These are phyloP conservation scores for Phenganax marumi DNA, from an alignment of 92 coral and sea anemone genomes.

Conservation along the genomic window DNA sequence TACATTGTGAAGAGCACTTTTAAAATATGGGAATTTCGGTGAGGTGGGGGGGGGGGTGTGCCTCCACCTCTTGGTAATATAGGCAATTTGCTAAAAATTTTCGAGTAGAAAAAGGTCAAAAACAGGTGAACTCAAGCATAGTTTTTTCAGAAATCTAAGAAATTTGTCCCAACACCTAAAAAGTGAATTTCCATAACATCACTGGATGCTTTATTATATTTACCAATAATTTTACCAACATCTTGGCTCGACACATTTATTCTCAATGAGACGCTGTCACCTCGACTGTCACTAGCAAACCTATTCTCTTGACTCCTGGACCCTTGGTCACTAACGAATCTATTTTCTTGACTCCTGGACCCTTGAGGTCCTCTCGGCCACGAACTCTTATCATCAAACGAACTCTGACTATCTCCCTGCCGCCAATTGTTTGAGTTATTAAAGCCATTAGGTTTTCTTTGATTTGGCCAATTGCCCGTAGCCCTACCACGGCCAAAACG, in stretches of 20 bases:
- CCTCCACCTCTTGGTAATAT: too few relatives aligned
- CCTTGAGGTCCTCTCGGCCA: conserved; percentile 18
- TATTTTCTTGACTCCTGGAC: neutral
- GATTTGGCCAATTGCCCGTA: neutral
- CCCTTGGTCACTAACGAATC: too few relatives aligned
- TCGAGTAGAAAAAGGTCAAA: too few relatives aligned
- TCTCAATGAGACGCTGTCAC: conserved; percentile 13
- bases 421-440: neutral
- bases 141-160: too few relatives aligned
- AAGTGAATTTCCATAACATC: neutral
- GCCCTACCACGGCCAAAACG: conserved; percentile 30
- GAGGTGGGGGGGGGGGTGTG: too few relatives aligned
- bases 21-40: neutral
- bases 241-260: conserved; percentile 35
- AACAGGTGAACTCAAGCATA: too few relatives aligned
- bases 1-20: neutral
- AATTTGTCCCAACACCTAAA: neutral
- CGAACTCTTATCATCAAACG: neutral
- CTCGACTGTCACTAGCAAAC: neutral
- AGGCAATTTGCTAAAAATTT: too few relatives aligned
- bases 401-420: too few relatives aligned
- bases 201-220: neutral
- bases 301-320: neutral
- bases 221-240: conserved; percentile 41
- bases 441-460: neutral